Conservation (phyloP, 1,140 invertebrate genomes). For the Oppia nitens region DNA sequence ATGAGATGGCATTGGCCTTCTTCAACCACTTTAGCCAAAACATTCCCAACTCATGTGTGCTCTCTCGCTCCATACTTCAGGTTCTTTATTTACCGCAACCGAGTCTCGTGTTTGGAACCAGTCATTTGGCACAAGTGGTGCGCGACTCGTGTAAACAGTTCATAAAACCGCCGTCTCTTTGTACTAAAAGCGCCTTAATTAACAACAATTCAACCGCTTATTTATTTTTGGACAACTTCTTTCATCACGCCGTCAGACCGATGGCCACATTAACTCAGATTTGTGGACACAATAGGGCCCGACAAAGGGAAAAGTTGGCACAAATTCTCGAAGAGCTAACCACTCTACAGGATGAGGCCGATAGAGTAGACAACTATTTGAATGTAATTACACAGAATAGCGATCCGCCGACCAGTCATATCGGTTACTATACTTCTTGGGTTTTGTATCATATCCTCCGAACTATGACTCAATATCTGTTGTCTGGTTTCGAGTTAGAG, state of each 20-base stretch:
- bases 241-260: constrained; percentile 66
- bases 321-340: constrained; percentile 75
- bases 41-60: constrained; percentile 65
- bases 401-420: constrained; percentile 48
- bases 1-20: constrained; percentile 73
- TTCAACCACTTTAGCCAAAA: constrained; percentile 78
- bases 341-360: constrained; percentile 76
- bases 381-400: constrained; percentile 49
- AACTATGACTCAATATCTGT: constrained; percentile 86
- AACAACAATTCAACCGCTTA: constrained; percentile 39
- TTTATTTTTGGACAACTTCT: constrained; percentile 72
- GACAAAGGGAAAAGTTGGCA: constrained; percentile 82
- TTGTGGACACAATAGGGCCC: constrained; percentile 71
- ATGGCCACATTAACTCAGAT: constrained; percentile 56
- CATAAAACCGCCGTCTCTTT: constrained; percentile 55
- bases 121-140: constrained; percentile 56
- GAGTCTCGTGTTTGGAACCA: constrained; percentile 29
- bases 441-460: constrained; percentile 83
- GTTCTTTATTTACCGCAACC: constrained; percentile 47
- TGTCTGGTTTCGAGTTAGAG: constrained; percentile 86
- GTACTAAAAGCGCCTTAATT: constrained; percentile 16
- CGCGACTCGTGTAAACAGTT: constrained; percentile 67
- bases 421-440: constrained; percentile 87
- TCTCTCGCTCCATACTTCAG: constrained; percentile 81
- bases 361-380: constrained; percentile 47